Evolutionary conservation across 1,140 invertebrate genomes (phyloP).

Genomic region (Meloidogyne exigua): DNA sequence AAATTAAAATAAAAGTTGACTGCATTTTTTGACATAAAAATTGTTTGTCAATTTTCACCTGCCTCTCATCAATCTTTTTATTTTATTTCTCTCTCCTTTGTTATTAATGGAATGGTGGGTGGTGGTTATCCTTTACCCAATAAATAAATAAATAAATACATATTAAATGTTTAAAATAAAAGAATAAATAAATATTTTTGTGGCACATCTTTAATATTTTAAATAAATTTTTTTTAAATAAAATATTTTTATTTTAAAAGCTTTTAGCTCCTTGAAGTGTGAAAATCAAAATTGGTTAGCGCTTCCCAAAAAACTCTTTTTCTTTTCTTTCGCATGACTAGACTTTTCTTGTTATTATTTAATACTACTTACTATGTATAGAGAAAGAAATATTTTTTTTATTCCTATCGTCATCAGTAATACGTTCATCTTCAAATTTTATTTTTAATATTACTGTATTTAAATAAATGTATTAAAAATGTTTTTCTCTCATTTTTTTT

Average conservation of each 20-base stretch:
- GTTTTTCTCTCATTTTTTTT: background rate
- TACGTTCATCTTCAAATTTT: background rate
- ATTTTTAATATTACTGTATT: slow-evolving; percentile 5
- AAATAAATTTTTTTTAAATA: background rate
- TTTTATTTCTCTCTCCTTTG: background rate
- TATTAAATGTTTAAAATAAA: no score
- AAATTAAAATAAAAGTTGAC: no score
- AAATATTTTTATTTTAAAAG: background rate
- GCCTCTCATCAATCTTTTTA: background rate
- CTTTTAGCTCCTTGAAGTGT: slow-evolving; percentile 15
- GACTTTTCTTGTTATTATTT: background rate
- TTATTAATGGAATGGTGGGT: background rate
- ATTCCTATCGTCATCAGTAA: background rate
- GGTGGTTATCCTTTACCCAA: background rate
- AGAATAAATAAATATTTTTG: no score
- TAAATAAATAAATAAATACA: background rate
- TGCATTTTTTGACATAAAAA: no score
- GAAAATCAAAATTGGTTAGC: slow-evolving; percentile 22
- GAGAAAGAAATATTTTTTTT: no score
- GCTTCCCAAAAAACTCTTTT: background rate
- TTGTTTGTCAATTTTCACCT: no score
- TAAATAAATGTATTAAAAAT: background rate
- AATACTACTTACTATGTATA: no score
- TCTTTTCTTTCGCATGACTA: slow-evolving; percentile 17
- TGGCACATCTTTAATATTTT: background rate